Evolutionary conservation across 1,140 invertebrate genomes (phyloP).

Genomic region (Pachypsylla venusta): DNA sequence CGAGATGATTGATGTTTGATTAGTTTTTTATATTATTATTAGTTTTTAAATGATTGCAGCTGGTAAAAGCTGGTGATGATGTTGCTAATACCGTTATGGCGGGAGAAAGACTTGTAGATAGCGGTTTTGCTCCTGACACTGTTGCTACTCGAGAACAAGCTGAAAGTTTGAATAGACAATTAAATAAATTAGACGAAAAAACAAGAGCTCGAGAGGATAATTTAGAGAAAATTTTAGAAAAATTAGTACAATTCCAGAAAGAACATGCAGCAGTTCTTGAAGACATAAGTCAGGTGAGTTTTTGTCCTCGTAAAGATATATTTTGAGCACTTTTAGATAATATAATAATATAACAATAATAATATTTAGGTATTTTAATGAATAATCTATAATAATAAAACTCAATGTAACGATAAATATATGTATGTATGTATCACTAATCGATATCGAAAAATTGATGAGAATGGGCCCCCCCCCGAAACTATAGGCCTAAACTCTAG

Average conservation of each 20-base stretch:
- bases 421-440: no score
- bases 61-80: constrained; percentile 48
- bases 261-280: constrained; percentile 53
- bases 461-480: no score
- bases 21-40: no score
- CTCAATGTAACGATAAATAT: no score
- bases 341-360: no score
- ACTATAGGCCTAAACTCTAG: no score
- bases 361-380: no score
- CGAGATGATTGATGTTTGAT: no score
- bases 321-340: no score
- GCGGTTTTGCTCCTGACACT: constrained; percentile 67
- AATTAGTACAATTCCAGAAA: constrained; percentile 71
- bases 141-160: constrained; percentile 64
- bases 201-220: constrained; percentile 59
- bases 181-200: constrained; percentile 61
- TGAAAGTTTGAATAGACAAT: constrained; percentile 56
- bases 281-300: constrained; percentile 54
- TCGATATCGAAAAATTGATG: no score
- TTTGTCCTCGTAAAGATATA: constrained; percentile 12
- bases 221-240: constrained; percentile 52
- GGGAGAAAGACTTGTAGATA: constrained; percentile 61
- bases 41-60: no score
- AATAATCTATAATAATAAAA: no score
- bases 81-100: constrained; percentile 52